Base-by-base conservation (phyloP, 2,888 invertebrate genomes). In the Clunio marinus region DNA sequence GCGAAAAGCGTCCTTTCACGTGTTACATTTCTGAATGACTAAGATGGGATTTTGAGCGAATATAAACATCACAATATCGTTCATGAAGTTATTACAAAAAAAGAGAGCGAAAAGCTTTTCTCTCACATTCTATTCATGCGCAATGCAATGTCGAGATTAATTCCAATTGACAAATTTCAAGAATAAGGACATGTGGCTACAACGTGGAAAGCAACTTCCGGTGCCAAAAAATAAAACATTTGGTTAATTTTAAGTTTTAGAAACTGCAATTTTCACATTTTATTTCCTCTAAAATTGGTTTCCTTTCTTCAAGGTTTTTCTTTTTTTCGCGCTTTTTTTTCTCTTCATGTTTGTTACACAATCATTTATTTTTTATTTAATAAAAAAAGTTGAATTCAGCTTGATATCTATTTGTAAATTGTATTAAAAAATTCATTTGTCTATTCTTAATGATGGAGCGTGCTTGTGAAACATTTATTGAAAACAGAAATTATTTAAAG, bases 1-100 rank as follows among this genome's bases (percentile, higher is more conserved):
- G 27, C 66, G 8, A 66, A 66, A 32, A 65, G 32, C 20, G 24
- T 27, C 66, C 25, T 66, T 46, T 55, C 28, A 51, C 66, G 10
- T 46, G 63, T 66, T 66, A 66, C 66, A 66, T 66, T 35, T 66
- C 66, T 55, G 55, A 66, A 15, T 45, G 55, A 66, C 27, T 63
- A 27, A 57, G 27, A 22, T 17, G 32, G 32, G 4, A 7, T 32
- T 32, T 32, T 32, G 4, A 32, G 32, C 5, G 10, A 32, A 7
- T 32, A 7, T 10, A 32, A 22, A 22, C 20, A 57, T 13, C 7
- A 15, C 15, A 17, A 4, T 45, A 7, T 45, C 15, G 7, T 4
- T 13, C 5, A 45, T 27, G 27, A 17, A 51, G 17, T 13, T 51
- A 8, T 3, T 8, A 51, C 7, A 13, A 5, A 51, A 17, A 51